Evolutionary conservation across 2,888 invertebrate species (phyloP), one percentile per base, ranked within the genome.

Genomic region (Melinaea menophilus): DNA sequence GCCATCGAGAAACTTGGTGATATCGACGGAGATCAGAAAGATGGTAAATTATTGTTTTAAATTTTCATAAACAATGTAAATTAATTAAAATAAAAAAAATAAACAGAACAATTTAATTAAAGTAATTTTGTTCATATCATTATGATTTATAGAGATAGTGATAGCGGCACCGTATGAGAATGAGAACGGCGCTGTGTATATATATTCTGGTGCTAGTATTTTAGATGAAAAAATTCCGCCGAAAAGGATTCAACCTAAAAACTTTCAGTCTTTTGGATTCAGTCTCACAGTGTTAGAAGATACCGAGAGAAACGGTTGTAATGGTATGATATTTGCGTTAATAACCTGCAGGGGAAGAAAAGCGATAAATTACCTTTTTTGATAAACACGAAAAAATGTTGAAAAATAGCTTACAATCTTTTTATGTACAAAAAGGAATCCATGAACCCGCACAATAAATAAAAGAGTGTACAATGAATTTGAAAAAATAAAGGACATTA

Each of bases 101-200:
- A 22, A 22, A 22, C 22, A 22, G 22, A 22, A 22, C 22, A 22
- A 22, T 22, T 22, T 22, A 22, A 22, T 13, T 13, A 48, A 13
- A 35, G 35, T 37, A 48, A n/a, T 13, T 31, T 31, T 3, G 7
- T 41, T 41, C 9, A 9, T 7, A 41, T 41, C 2, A 41, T 41
- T 41, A 41, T 41, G 2, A 56, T 61, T 62, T 65, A 0, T 71
- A 88, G 87, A 86, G 58, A 74, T 88, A 5, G 85, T 78, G 22
- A 79, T 88, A 66, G 77, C 79, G 9, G 86, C 87, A 0, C 87
- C 87, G 0, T 84, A 80, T 65, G 84, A 84, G 59, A 68, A 72
- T 0, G 81, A 79, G 0, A 67, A 51, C 2, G 86, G 87, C 0
- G 81, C 76, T 0, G 82, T 88, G 9, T 88, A 86, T 67, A 64